Conservation (phyloP, 2,797 vertebrate genomes). For the Hydrophis major region DNA sequence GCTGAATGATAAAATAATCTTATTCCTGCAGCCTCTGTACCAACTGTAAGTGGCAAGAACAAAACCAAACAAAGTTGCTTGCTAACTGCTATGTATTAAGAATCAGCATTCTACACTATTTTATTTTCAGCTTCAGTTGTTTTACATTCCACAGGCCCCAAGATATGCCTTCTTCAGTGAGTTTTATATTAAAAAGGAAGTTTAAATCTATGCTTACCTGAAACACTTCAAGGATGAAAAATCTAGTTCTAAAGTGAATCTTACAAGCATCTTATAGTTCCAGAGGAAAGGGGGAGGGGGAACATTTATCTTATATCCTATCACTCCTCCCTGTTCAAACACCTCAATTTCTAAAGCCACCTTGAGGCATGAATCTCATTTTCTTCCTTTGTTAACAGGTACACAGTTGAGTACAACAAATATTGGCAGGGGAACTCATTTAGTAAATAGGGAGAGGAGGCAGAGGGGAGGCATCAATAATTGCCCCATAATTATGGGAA, state of each 20-base stretch:
- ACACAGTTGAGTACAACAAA: background rate
- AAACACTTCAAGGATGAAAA: background rate
- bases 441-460: background rate
- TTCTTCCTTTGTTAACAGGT: background rate
- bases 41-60: background rate
- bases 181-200: background rate
- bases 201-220: background rate
- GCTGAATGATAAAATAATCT: background rate
- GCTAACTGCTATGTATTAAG: background rate
- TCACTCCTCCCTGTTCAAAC: background rate
- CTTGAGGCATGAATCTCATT: conserved; percentile 10
- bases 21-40: background rate
- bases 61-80: background rate
- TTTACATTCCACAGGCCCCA: background rate
- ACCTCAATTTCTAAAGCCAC: conserved; percentile 10
- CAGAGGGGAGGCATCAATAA: background rate
- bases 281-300: background rate
- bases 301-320: background rate
- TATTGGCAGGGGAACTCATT: background rate
- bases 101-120: background rate
- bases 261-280: background rate
- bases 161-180: background rate
- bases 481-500: background rate
- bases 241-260: background rate
- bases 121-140: background rate